Base-by-base conservation (phyloP, 2,888 invertebrate genomes). In the Drosophila pseudotalamancana region DNA sequence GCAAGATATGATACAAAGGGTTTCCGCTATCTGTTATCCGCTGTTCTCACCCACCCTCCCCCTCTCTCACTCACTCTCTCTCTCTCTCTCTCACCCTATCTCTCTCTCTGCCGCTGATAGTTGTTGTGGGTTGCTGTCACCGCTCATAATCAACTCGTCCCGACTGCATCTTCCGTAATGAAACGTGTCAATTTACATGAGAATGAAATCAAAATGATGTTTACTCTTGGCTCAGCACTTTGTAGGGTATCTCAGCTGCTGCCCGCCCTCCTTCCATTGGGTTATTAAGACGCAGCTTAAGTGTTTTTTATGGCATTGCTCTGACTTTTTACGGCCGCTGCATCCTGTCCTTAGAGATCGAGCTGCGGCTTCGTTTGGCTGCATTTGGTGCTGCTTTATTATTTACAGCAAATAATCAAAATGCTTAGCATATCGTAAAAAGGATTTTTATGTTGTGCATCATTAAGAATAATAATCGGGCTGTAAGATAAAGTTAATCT, bases 151-250 rank as follows among this genome's bases (percentile, higher is more conserved):
- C 50, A 54, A 54, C 50, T 49, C 35, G 35, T 12, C 23, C n/a
- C 23, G 19, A 32, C 69, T 40, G 77, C 68, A 83, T 80, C 77
- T 80, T 80, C 53, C n/a, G 63, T 65, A 80, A 71, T 73, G 77
- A 88, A 87, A 88, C 87, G 82, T 83, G 88, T 87, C 85, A 87
- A 88, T 84, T 83, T 88, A 80, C 87, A 72, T 64, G 72, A 46
- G 77, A 56, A 70, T 57, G 40, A 27, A 35, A 75, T 72, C 68
- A 71, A 72, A 88, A 79, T 86, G 48, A 84, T 83, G 43, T 68
- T 82, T 77, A 59, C 79, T 62, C 27, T 11, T 6, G 8, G 18
- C 82, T 40, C 31, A 29, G 27, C 40, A 32, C 34, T 4, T n/a
- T 11, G 14, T 6, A 19, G 25, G 27, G 39, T 25, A 18, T 27